These are phyloP conservation scores for Oenanthe melanoleuca DNA, from an alignment of 2,113 vertebrate genomes.

Conservation along the genomic window DNA sequence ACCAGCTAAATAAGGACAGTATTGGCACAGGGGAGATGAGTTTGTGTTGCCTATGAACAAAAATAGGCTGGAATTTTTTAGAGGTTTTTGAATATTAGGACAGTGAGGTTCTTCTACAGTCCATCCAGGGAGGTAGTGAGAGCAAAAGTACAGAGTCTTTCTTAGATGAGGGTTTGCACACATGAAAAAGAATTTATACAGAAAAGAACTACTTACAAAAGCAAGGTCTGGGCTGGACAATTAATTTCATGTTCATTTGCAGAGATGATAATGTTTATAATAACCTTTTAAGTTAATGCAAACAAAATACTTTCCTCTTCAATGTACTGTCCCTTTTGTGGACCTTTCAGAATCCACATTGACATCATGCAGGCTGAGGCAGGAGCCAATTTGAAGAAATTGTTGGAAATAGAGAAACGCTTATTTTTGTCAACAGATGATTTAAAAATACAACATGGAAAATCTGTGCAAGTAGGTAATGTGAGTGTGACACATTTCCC, in stretches of 20 bases:
- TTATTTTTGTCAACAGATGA: slow-evolving; percentile 76
- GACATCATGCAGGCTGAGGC: slow-evolving; percentile 78
- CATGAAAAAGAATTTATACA: neutral
- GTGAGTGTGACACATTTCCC: neutral
- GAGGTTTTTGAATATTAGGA: neutral
- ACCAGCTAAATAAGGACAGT: neutral
- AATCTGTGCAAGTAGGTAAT: slow-evolving; percentile 69
- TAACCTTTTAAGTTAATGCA: neutral
- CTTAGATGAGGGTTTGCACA: neutral
- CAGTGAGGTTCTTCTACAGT: neutral
- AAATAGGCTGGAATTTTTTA: neutral
- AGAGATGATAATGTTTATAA: neutral
- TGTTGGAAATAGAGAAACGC: slow-evolving; percentile 74
- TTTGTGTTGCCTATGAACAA: neutral
- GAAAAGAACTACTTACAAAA: neutral
- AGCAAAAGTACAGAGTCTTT: neutral
- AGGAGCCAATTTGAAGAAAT: slow-evolving; percentile 78
- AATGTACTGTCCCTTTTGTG: neutral
- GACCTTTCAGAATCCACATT: slow-evolving; percentile 80
- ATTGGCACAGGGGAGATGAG: neutral
- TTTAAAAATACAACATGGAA: slow-evolving; percentile 80
- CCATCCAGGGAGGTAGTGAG: neutral
- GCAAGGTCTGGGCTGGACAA: neutral
- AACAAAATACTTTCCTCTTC: neutral
- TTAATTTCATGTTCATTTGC: neutral